Evolutionary conservation across 92 coral and sea anemone species (phyloP).

Genomic region (Porites lobata): DNA sequence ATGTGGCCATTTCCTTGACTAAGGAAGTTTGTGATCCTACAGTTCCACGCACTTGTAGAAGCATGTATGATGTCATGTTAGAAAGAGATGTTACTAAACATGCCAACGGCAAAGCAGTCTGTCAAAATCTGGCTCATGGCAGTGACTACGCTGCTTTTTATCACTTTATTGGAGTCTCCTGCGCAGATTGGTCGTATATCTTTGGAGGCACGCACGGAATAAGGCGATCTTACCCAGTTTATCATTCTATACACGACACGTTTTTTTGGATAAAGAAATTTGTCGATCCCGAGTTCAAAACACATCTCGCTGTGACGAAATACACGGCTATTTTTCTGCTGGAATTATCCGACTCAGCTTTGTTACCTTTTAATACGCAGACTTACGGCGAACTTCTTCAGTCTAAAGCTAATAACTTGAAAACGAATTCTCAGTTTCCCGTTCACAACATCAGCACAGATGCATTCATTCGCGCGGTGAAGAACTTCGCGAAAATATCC

Average conservation of each 20-base stretch:
- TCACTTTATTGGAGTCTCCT: constrained; percentile 87
- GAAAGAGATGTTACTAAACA: constrained; percentile 77
- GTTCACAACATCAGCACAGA: constrained; percentile 49
- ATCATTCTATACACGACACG: constrained; percentile 86
- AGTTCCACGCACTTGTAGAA: constrained; percentile 39
- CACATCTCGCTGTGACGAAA: constrained; percentile 89
- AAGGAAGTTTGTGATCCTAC: constrained; percentile 89
- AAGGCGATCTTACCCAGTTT: constrained; percentile 85
- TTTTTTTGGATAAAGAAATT: constrained; percentile 88
- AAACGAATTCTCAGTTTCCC: constrained; percentile 27
- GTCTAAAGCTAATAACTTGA: constrained; percentile 28
- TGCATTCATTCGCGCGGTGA: constrained; percentile 65
- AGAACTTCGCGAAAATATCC: constrained; percentile 61
- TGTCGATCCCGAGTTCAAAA: constrained; percentile 90
- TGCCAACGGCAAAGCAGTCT: constrained; percentile 51
- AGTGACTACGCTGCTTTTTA: constrained; percentile 91
- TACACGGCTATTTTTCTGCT: constrained; percentile 74
- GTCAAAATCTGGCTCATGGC: constrained; percentile 75
- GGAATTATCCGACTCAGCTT: constrained; percentile 65
- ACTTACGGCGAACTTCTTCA: constrained; percentile 57
- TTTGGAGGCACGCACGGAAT: constrained; percentile 75
- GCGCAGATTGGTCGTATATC: constrained; percentile 92
- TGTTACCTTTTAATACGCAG: constrained; percentile 86
- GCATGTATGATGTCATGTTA: constrained; percentile 91
- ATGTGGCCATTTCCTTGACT: constrained; percentile 78